These are phyloP conservation scores for Leptinotarsa rubiginosa DNA, from an alignment of 2,888 invertebrate genomes.

Conservation along the genomic window DNA sequence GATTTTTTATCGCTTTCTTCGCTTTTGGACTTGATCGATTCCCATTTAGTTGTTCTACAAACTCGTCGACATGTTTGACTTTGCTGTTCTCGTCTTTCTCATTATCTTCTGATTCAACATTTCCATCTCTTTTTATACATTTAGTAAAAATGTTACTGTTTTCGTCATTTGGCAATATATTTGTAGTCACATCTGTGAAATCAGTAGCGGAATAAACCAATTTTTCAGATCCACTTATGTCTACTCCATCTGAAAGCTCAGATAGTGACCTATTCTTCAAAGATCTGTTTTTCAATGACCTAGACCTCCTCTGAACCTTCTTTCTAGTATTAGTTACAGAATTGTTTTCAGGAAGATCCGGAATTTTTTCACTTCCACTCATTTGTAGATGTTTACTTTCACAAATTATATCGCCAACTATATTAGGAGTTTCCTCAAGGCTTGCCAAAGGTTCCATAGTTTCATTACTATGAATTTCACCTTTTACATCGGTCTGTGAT, in stretches of 20 bases:
- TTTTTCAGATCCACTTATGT: background rate
- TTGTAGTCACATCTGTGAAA: background rate
- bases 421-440: background rate
- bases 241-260: background rate
- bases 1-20: background rate
- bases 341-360: background rate
- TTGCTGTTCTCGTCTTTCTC: background rate
- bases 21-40: background rate
- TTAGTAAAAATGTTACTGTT: background rate
- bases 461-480: background rate
- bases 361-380: background rate
- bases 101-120: background rate
- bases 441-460: background rate
- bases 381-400: background rate
- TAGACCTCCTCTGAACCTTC: conserved; percentile 1
- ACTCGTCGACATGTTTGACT: background rate
- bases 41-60: background rate
- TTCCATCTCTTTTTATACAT: background rate
- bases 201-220: background rate
- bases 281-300: background rate
- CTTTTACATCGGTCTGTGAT: background rate
- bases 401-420: background rate
- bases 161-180: background rate
- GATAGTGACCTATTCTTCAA: background rate
- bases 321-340: background rate